Base-by-base conservation (phyloP, 2,113 vertebrate genomes). In the Takifugu bimaculatus region DNA sequence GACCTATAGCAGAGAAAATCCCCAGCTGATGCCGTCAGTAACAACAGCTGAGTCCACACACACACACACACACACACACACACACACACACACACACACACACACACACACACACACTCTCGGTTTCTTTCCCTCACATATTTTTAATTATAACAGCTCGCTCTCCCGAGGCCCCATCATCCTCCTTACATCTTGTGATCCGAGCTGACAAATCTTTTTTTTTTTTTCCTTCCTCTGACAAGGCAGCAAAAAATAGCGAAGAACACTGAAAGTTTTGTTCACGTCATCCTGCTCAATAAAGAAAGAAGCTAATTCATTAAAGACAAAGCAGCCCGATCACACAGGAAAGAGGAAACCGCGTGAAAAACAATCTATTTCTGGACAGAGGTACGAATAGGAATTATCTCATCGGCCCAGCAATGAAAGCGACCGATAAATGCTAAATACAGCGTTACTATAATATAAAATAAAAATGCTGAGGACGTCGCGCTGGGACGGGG, bases 371-470 rank as follows among this genome's bases (percentile, higher is more conserved):
- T 51, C 57, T 74, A 79, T 76, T 79, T 68, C 54, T 57, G 50
- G 70, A 70, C 5, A 5, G 1, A 61, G 49, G 61, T 54, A 76
- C 60, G 68, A 71, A 42, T 28, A 53, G 63, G 20, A n/a, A 28
- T 50, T 26, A 14, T 61, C 64, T 63, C 35, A 79, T 77, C 68
- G 29, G 27, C 60, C 47, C 27, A 35, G 49, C 45, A 65, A 62
- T 61, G 68, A 69, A 69, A 72, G 26, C 39, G 29, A 53, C 60
- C 78, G 67, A 72, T 57, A 61, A 71, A 81, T 57, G 47, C 56
- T 72, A 78, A 71, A 80, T 58, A 56, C 65, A 56, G 71, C 72
- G 65, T 78, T 75, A 58, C 77, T 77, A 70, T 80, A 79, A 84
- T 63, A 69, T 58, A 74, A 48, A n/a, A 78, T 77, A 65, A 64